A percentile compares a stretch with the other conserved stretches of the same genome.
phyloP scores from a whole-genome alignment of 2,113 vertebrate species.

The Myotis yumanensis region DNA sequence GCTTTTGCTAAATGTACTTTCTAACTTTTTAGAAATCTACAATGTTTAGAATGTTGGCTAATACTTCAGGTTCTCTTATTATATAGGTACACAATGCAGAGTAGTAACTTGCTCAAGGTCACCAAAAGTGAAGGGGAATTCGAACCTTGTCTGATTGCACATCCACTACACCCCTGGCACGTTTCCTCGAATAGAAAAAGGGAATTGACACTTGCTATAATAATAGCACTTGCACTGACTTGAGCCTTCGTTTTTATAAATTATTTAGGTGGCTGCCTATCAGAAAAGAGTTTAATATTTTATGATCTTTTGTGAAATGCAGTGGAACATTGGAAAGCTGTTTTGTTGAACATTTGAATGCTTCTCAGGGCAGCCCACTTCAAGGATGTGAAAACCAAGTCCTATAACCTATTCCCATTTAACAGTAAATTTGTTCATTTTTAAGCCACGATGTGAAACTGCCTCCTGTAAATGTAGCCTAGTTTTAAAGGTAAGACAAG shows the following conservation, averaged over 20 bases:
- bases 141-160: background rate
- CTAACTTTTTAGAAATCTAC: conserved; percentile 24
- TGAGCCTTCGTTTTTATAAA: conserved; percentile 29
- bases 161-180: background rate
- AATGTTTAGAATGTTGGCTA: conserved; percentile 16
- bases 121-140: background rate
- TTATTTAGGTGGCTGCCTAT: conserved; percentile 50
- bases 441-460: conserved; percentile 14
- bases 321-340: background rate
- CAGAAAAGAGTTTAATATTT: conserved; percentile 52
- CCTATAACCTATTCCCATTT: background rate
- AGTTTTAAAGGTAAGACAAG: conserved; percentile 46
- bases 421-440: conserved; percentile 1
- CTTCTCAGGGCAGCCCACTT: background rate
- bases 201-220: background rate
- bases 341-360: background rate
- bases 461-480: background rate
- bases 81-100: background rate
- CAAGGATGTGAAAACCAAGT: conserved; percentile 13
- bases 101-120: conserved; percentile 14
- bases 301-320: conserved; percentile 44
- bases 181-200: conserved; percentile 33
- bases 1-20: conserved; percentile 25
- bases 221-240: background rate
- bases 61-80: background rate